Percentiles rank a stretch among this genome's conserved stretches.
phyloP scores from a whole-genome alignment of 2,888 invertebrate species.

The Aphidoletes aphidimyza region DNA sequence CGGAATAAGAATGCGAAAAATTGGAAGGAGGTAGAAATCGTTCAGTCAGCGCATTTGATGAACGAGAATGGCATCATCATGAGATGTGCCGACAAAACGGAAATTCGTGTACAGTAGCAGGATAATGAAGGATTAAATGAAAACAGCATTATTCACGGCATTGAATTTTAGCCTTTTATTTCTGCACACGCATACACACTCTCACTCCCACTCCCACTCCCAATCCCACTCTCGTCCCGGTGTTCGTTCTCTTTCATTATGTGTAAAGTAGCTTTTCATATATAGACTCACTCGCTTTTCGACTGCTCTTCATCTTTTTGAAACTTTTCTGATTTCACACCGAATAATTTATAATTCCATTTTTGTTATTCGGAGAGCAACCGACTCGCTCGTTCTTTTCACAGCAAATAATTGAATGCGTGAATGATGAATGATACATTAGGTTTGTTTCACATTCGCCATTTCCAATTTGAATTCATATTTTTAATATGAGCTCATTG shows the following conservation, averaged over 20 bases:
- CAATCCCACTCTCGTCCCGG: not conserved
- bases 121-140: slow-evolving; percentile 49
- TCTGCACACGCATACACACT: not conserved
- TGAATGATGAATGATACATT: slow-evolving; percentile 49
- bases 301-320: slow-evolving; percentile 25
- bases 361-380: slow-evolving; percentile 7
- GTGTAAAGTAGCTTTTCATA: slow-evolving; percentile 26
- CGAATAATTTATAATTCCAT: slow-evolving; percentile 49
- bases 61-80: not conserved
- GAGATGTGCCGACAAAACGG: slow-evolving; percentile 41
- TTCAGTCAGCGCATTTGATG: slow-evolving; percentile 38
- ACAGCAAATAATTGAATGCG: slow-evolving; percentile 14
- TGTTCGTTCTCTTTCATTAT: not conserved
- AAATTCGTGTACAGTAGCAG: slow-evolving; percentile 39
- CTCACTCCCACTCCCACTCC: not conserved
- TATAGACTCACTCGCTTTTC: not conserved
- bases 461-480: slow-evolving; percentile 40
- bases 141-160: slow-evolving; percentile 49
- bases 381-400: not conserved
- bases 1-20: slow-evolving; percentile 1
- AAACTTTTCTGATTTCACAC: slow-evolving; percentile 18
- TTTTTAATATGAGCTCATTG: slow-evolving; percentile 40
- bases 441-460: slow-evolving; percentile 33
- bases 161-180: slow-evolving; percentile 17
- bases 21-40: not conserved